Conservation (phyloP, 2,888 invertebrate species). For the Melanostoma scalare region DNA sequence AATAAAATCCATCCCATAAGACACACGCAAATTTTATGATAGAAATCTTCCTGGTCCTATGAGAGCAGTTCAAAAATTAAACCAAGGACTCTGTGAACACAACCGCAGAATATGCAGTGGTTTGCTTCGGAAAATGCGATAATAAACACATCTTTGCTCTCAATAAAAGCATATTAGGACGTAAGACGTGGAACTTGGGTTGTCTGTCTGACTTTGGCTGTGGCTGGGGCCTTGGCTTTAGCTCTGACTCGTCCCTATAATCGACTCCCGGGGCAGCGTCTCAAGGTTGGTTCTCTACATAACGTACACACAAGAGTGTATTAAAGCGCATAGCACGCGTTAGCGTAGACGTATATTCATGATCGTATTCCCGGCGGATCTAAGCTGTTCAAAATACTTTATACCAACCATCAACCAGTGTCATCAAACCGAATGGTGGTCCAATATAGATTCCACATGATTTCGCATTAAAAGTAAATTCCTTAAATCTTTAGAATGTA, state of each 20-base stretch:
- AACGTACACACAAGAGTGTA: background rate
- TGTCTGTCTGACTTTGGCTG: background rate
- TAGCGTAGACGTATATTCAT: slow-evolving; percentile 25
- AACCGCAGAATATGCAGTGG: slow-evolving; percentile 44
- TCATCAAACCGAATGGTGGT: slow-evolving; percentile 66
- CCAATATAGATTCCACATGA: slow-evolving; percentile 70
- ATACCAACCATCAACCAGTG: slow-evolving; percentile 4
- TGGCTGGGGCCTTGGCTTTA: no score
- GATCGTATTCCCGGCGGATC: slow-evolving; percentile 36
- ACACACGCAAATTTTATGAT: slow-evolving; percentile 38
- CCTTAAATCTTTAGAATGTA: slow-evolving; percentile 45
- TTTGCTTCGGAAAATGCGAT: slow-evolving; percentile 44
- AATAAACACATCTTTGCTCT: slow-evolving; percentile 50
- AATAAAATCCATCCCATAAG: slow-evolving; percentile 18
- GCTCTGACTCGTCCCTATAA: background rate
- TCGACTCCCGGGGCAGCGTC: slow-evolving; percentile 11
- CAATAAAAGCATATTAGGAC: slow-evolving; percentile 24
- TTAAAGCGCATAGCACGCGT: slow-evolving; percentile 43
- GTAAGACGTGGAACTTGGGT: background rate
- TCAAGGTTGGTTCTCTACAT: slow-evolving; percentile 20
- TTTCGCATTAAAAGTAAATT: slow-evolving; percentile 64
- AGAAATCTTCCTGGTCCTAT: slow-evolving; percentile 26
- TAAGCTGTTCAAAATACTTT: background rate
- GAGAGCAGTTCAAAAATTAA: slow-evolving; percentile 16
- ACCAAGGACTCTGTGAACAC: slow-evolving; percentile 17